Evolutionary conservation across 2,113 vertebrate genomes (phyloP).

Genomic region (Poicephalus meyeri): DNA sequence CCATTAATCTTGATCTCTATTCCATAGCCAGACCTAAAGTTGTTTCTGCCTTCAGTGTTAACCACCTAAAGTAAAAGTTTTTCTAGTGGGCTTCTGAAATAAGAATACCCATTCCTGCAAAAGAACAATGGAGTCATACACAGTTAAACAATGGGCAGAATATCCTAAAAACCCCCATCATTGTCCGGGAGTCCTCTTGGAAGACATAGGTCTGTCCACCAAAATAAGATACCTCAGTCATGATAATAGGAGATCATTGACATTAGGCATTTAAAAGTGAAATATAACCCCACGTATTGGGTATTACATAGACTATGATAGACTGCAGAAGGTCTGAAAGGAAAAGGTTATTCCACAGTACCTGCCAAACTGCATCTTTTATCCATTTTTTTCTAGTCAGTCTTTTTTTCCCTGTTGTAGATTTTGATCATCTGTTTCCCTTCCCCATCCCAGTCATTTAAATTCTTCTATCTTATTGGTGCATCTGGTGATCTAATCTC

Average conservation of each 20-base stretch:
- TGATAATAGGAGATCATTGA: not conserved
- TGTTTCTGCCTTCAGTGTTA: not conserved
- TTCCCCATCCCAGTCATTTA: not conserved
- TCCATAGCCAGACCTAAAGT: not conserved
- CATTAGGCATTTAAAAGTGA: not conserved
- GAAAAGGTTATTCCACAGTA: not conserved
- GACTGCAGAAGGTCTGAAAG: not conserved
- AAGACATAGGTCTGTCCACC: not conserved
- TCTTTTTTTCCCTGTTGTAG: not conserved
- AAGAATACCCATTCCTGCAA: not conserved
- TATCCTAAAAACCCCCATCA: not conserved
- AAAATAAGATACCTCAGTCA: not conserved
- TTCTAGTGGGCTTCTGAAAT: not conserved
- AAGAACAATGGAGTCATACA: not conserved
- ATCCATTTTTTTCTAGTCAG: too few relatives aligned
- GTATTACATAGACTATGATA: not conserved
- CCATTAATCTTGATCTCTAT: not conserved
- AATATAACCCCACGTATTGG: fast-evolving
- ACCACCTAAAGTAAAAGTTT: not conserved
- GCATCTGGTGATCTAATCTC: not conserved
- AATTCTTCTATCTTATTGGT: not conserved
- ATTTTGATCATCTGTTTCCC: not conserved
- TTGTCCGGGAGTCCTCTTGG: not conserved
- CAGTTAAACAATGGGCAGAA: not conserved
- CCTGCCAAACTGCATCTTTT: not conserved